phyloP scores from a whole-genome alignment of 2,888 invertebrate genomes.

The Phania funesta region DNA sequence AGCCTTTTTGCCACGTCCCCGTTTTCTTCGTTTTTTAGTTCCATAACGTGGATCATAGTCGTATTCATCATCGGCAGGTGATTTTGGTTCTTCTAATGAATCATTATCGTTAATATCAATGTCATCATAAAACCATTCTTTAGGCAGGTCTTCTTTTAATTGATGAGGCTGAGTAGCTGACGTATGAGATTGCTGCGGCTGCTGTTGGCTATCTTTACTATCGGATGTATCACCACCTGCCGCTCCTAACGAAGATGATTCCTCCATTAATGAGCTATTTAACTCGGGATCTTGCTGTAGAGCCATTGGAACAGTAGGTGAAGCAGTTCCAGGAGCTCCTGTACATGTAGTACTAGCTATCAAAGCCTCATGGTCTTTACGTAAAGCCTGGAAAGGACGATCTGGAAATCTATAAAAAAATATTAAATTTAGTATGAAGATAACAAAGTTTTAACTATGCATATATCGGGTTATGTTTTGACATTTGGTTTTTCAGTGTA shows the following conservation, averaged over 20 bases:
- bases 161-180: slow-evolving; percentile 82
- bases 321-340: slow-evolving; percentile 69
- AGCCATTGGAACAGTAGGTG: slow-evolving; percentile 67
- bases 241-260: slow-evolving; percentile 79
- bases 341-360: slow-evolving; percentile 70
- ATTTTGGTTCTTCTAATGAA: slow-evolving; percentile 93
- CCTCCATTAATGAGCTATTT: slow-evolving; percentile 79
- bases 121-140: slow-evolving; percentile 95
- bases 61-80: slow-evolving; percentile 94
- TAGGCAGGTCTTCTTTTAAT: slow-evolving; percentile 88
- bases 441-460: too few species aligned
- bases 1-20: slow-evolving; percentile 77
- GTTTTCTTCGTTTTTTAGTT: slow-evolving; percentile 80
- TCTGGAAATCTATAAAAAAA: slow-evolving; percentile 76
- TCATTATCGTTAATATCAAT: slow-evolving; percentile 95
- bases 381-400: slow-evolving; percentile 79
- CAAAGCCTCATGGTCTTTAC: slow-evolving; percentile 77
- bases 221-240: slow-evolving; percentile 82
- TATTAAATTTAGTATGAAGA: not conserved
- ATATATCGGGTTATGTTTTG: too few species aligned
- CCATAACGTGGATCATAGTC: slow-evolving; percentile 87
- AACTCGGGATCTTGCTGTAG: slow-evolving; percentile 74
- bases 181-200: slow-evolving; percentile 84
- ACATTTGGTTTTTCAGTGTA: too few species aligned
- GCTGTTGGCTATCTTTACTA: slow-evolving; percentile 89